A percentile compares a stretch with the other conserved stretches of the same genome.
Conservation (phyloP, 2,113 vertebrate genomes). For the Lontra canadensis region DNA sequence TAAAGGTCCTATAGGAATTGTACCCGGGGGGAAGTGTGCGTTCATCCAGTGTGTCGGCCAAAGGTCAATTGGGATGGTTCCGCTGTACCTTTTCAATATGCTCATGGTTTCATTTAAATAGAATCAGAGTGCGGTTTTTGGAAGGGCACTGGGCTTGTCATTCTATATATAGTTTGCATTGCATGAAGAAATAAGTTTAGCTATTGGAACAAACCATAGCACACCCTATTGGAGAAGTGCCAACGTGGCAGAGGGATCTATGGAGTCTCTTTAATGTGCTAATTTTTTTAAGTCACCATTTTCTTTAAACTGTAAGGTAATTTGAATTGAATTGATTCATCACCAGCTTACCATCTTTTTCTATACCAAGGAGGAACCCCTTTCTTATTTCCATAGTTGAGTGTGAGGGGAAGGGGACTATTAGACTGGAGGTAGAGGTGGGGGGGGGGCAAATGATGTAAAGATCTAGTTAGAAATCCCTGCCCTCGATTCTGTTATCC, state of each 20-base stretch:
- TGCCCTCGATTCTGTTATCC: not conserved
- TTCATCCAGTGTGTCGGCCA: slow-evolving; percentile 22
- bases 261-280: not conserved
- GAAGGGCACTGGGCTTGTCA: not conserved
- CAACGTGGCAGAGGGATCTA: not conserved
- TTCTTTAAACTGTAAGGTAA: not conserved
- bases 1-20: slow-evolving; percentile 52
- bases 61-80: slow-evolving; percentile 2
- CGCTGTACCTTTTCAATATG: not conserved
- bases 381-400: not conserved
- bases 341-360: not conserved
- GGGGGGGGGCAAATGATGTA: not conserved
- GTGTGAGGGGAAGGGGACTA: fast-evolving
- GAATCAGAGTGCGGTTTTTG: not conserved
- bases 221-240: not conserved
- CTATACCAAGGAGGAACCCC: not conserved
- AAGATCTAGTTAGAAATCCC: not conserved
- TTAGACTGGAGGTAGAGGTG: not conserved
- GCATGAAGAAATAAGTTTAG: not conserved
- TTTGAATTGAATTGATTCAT: not conserved
- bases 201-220: not conserved
- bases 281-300: not conserved
- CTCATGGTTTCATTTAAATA: not conserved
- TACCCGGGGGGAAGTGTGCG: not conserved
- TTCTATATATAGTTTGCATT: slow-evolving; percentile 2